Evolutionary conservation across 2,888 invertebrate genomes (phyloP).

Genomic region (Nezara viridula): DNA sequence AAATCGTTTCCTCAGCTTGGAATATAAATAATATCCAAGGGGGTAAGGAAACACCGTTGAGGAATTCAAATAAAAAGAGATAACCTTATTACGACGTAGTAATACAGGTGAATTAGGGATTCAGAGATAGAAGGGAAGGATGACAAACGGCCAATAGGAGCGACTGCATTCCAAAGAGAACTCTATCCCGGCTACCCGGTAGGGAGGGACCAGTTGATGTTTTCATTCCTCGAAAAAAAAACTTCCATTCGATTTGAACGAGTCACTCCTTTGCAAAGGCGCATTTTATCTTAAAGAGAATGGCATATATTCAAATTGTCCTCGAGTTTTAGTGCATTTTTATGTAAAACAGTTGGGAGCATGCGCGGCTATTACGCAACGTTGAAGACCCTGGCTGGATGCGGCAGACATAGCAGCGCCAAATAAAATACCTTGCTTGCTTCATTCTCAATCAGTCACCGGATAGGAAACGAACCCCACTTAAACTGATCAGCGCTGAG

Average conservation of each 20-base stretch:
- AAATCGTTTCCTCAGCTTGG: not conserved
- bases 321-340: slow-evolving; percentile 46
- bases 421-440: not conserved
- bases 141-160: not conserved
- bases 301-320: slow-evolving; percentile 17
- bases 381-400: not conserved
- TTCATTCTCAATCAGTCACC: no score
- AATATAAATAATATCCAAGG: not conserved
- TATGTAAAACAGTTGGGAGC: slow-evolving; percentile 23
- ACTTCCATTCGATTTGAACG: not conserved
- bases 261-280: not conserved
- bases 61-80: slow-evolving; percentile 15
- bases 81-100: slow-evolving; percentile 9
- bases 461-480: no score
- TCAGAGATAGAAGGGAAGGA: not conserved
- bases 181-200: not conserved
- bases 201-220: not conserved
- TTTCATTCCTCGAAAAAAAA: not conserved
- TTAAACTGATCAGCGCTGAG: no score
- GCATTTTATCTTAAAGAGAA: not conserved
- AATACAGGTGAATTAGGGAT: not conserved
- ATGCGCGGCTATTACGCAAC: slow-evolving; percentile 13
- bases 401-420: slow-evolving; percentile 23
- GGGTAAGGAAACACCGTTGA: slow-evolving; percentile 8
- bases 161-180: slow-evolving; percentile 4